phyloP scores from a whole-genome alignment of 1,140 invertebrate genomes.

The Papilio aristodemus region DNA sequence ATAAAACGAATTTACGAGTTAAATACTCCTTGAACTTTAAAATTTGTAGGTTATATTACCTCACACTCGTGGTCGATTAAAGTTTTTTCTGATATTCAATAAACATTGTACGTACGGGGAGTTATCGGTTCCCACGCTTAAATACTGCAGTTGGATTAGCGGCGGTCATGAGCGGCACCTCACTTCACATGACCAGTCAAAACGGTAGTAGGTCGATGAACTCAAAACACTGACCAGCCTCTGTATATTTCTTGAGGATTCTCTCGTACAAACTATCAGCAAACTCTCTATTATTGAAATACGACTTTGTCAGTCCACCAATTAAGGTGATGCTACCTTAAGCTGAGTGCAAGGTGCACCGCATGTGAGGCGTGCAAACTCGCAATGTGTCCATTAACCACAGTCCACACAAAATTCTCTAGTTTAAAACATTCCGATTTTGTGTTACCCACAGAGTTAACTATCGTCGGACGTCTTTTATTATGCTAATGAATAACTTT shows the following conservation, averaged over 20 bases:
- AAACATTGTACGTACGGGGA: neutral
- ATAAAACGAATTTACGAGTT: neutral
- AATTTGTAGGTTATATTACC: constrained; percentile 11
- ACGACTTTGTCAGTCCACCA: neutral
- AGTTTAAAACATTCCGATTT: neutral
- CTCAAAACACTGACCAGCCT: neutral
- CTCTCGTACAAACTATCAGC: too few species aligned
- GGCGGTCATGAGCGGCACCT: neutral
- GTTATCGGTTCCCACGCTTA: neutral
- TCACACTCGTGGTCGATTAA: constrained; percentile 15
- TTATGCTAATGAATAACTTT: constrained; percentile 5
- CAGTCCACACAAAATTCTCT: neutral
- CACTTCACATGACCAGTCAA: neutral
- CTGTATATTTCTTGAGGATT: neutral
- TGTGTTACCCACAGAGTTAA: neutral
- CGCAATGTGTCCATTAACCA: too few species aligned
- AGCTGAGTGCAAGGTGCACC: neutral
- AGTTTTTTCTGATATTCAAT: neutral
- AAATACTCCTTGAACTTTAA: constrained; percentile 10
- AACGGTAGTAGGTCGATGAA: neutral
- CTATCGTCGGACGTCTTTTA: neutral
- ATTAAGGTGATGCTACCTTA: neutral
- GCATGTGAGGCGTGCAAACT: too few species aligned
- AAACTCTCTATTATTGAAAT: neutral
- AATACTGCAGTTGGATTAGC: neutral